Evolutionary conservation across 2,113 vertebrate species (phyloP), one percentile per base, ranked within the genome.

Genomic region (Amia ocellicauda): DNA sequence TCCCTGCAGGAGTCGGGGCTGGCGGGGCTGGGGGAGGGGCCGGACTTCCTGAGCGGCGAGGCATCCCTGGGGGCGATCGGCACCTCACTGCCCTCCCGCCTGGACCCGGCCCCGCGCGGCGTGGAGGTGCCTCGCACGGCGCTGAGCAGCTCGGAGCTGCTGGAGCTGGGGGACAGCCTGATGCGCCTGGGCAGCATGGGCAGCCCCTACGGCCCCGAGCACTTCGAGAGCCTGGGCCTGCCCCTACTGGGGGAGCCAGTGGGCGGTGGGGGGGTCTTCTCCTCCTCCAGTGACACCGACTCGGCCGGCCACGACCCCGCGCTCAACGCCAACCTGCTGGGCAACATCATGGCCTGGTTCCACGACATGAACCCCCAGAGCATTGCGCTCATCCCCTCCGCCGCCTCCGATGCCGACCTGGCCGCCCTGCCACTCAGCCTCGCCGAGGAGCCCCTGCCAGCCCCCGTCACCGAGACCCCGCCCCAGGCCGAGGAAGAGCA

Each of bases 291-390:
- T 8, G 88, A 88, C n/a, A 81, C 81, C 7, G 88, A 91, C 59
- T 88, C 89, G 42, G 72, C 83, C 63, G 76, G 71, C 60, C 85
- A 87, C 17, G 90, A 93, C 31, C 83, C 91, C 29, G 86, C 87
- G 28, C 77, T 90, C 69, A 93, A 51, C 66, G 94, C 95, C 73
- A 96, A 98, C 78, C 90, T 98, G 24, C 91, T 99, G 60, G 96
- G 96, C 69, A 98, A 98, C 77, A 97, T 99, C 71, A 96, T 99
- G 96, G 97, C 97, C 63, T 99, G 96, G 96, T 98, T 99, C 83
- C 96, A 98, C 58, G 97, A 99, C 81, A 97, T 98, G 90, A 97
- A 97, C 80, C 95, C 96, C 59, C 97, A 98, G 81, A 95, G 92
- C 60, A 92, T 98, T 69, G 91, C 93, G 69, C 85, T 96, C 73